A percentile compares a stretch with the other conserved stretches of the same genome.
Evolutionary conservation across 2,113 vertebrate genomes (phyloP).

Genomic region (Triplophysa tibetana): DNA sequence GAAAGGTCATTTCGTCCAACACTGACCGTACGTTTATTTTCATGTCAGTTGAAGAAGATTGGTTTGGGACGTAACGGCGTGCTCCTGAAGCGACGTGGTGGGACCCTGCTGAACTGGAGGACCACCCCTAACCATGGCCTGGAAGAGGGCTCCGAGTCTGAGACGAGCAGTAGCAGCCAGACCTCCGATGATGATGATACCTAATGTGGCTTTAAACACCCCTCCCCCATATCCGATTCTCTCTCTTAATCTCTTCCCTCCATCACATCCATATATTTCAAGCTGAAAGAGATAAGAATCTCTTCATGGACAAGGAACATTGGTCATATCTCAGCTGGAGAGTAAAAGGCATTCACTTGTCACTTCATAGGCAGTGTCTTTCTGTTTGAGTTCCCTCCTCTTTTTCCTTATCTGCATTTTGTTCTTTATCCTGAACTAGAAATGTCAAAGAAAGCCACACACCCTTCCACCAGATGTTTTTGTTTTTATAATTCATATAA

Average conservation of each 20-base stretch:
- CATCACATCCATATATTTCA: slow-evolving; percentile 72
- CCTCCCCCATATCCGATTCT: slow-evolving; percentile 58
- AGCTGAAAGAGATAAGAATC: slow-evolving; percentile 45
- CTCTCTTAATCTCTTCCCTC: slow-evolving; percentile 71
- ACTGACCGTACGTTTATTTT: slow-evolving; percentile 6
- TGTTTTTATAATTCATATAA: slow-evolving; percentile 57
- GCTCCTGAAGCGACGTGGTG: slow-evolving; percentile 80
- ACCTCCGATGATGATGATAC: slow-evolving; percentile 95
- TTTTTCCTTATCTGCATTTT: slow-evolving; percentile 59
- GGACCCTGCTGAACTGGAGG: slow-evolving; percentile 91
- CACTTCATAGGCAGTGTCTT: slow-evolving; percentile 72
- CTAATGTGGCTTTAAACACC: slow-evolving; percentile 79
- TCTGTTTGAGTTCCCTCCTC: slow-evolving; percentile 48
- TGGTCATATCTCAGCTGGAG: slow-evolving; percentile 88
- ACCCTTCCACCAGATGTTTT: slow-evolving; percentile 32
- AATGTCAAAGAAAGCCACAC: slow-evolving; percentile 52
- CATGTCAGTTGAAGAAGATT: slow-evolving; percentile 88
- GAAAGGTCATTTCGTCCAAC: not conserved
- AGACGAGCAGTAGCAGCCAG: slow-evolving; percentile 93
- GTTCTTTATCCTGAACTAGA: slow-evolving; percentile 60
- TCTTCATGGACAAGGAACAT: slow-evolving; percentile 92
- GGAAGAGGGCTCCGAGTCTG: slow-evolving; percentile 89
- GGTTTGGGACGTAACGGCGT: slow-evolving; percentile 90
- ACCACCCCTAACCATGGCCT: slow-evolving; percentile 84
- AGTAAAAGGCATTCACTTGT: slow-evolving; percentile 77